Percentiles rank a stretch among this genome's conserved stretches.
phyloP scores from a whole-genome alignment of 2,888 invertebrate genomes.

The Invenusta paracnida region DNA sequence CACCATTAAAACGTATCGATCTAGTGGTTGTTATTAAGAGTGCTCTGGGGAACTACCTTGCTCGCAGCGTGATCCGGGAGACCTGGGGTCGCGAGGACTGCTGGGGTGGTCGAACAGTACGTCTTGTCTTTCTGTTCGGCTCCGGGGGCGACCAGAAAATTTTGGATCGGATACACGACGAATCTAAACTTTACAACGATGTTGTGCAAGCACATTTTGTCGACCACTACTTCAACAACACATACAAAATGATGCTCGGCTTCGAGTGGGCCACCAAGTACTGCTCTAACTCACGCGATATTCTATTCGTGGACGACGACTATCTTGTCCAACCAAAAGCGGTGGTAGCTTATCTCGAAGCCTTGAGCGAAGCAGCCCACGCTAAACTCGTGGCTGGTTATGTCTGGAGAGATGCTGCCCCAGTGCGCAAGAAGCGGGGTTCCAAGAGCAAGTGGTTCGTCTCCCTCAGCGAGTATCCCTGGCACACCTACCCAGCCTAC shows the following conservation, averaged over 20 bases:
- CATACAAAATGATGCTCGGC: slow-evolving; percentile 84
- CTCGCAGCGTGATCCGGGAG: slow-evolving; percentile 71
- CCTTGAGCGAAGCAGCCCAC: slow-evolving; percentile 3
- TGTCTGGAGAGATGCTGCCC: slow-evolving; percentile 49
- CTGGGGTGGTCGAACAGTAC: slow-evolving; percentile 73
- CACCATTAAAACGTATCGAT: not conserved
- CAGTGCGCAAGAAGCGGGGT: slow-evolving; percentile 66
- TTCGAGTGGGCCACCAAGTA: slow-evolving; percentile 75
- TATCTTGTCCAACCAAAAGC: slow-evolving; percentile 70
- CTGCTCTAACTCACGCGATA: slow-evolving; percentile 72
- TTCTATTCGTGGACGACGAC: slow-evolving; percentile 85
- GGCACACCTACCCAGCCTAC: slow-evolving; percentile 81
- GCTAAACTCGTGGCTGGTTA: slow-evolving; percentile 46
- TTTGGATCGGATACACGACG: slow-evolving; percentile 62
- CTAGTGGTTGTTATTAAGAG: slow-evolving; percentile 69
- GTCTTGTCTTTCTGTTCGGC: slow-evolving; percentile 64
- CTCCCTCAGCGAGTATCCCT: slow-evolving; percentile 77
- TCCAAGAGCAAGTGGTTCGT: slow-evolving; percentile 78
- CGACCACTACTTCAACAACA: slow-evolving; percentile 83
- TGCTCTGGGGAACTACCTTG: slow-evolving; percentile 68
- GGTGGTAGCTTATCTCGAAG: slow-evolving; percentile 5
- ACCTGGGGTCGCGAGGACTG: slow-evolving; percentile 75
- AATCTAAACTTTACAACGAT: slow-evolving; percentile 70
- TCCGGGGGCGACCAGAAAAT: slow-evolving; percentile 56
- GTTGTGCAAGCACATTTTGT: slow-evolving; percentile 75